Base-by-base conservation (phyloP, 2,888 invertebrate genomes). In the Mayetiola destructor region DNA sequence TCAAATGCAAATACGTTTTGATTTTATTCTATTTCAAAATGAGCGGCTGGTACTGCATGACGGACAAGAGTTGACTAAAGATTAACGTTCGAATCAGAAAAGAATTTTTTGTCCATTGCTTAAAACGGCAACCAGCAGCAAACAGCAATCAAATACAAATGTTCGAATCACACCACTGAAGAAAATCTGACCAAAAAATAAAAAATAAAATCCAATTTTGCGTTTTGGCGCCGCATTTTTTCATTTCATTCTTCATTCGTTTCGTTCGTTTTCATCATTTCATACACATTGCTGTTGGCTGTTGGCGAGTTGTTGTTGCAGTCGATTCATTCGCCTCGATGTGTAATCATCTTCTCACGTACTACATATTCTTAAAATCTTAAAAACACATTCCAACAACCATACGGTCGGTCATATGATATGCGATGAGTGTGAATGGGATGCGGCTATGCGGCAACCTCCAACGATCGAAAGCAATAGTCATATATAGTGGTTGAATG, bases 171-270 rank as follows among this genome's bases (percentile, higher is more conserved):
- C n/a, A n/a, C n/a, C n/a, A n/a, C n/a, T n/a, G n/a, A n/a, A n/a
- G n/a, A n/a, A n/a, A n/a, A n/a, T n/a, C n/a, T n/a, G n/a, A n/a
- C n/a, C n/a, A n/a, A n/a, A n/a, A n/a, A n/a, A n/a, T n/a, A n/a
- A n/a, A n/a, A n/a, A n/a, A n/a, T 23, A 48, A 48, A 48, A 48
- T 48, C 48, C 48, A 48, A 48, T 48, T 48, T 48, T 48, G 48
- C 48, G 48, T 48, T 48, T 48, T 48, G 48, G 48, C 48, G 48
- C 48, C 48, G 48, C 48, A 48, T 48, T 48, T 48, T 48, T 48
- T 10, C 9, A n/a, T n/a, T n/a, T n/a, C n/a, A n/a, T 42, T 42
- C 23, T 23, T 23, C 27, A 9, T 48, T 27, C n/a, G n/a, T n/a
- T n/a, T n/a, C n/a, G n/a, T n/a, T n/a, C n/a, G n/a, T n/a, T n/a